Evolutionary conservation across 1,140 invertebrate genomes (phyloP), one percentile per base, ranked within the genome.

Genomic region (Trichomalopsis sarcophagae): DNA sequence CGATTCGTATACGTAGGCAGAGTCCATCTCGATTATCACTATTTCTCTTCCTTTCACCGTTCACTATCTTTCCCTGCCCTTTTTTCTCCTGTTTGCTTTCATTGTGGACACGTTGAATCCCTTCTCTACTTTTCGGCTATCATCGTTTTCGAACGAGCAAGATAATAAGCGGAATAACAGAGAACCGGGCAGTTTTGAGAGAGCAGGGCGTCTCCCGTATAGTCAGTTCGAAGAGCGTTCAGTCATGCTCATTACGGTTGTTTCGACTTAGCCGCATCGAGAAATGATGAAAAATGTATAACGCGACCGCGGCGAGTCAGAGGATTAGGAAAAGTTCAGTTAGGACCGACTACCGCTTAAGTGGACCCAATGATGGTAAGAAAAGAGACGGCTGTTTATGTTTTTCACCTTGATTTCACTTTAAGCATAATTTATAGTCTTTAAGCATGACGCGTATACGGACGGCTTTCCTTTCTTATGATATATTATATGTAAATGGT

Each of bases 351-450:
- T 81, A 50, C n/a, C 14, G 9, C 36, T 81, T 50, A 71, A 81
- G 13, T 73, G 44, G 33, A 23, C 23, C 40, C 68, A 21, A 81
- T 81, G 30, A 40, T 73, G 40, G 30, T 27, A 36, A 81, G 33
- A 47, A 81, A 36, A 74, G 47, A 21, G 62, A 36, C 30, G 9
- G 23, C 33, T 69, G 14, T 77, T 75, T 77, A 62, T 66, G 11
- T 83, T 50, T 77, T 69, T 83, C 82, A 76, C 81, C 73, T 82
- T 76, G 73, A 82, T 76, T 82, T 68, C 21, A 83, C 21, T 62
- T 78, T 66, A 78, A 78, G 50, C 30, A n/a, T 82, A 76, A 82
- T 82, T 82, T 76, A 76, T 76, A 73, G 30, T 75, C 69, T 74
- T 74, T 36, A 47, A 71, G n/a, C 33, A 74, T 74, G 23, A n/a